Evolutionary conservation across 1,140 invertebrate species (phyloP).

Genomic region (Ceratina australensis): DNA sequence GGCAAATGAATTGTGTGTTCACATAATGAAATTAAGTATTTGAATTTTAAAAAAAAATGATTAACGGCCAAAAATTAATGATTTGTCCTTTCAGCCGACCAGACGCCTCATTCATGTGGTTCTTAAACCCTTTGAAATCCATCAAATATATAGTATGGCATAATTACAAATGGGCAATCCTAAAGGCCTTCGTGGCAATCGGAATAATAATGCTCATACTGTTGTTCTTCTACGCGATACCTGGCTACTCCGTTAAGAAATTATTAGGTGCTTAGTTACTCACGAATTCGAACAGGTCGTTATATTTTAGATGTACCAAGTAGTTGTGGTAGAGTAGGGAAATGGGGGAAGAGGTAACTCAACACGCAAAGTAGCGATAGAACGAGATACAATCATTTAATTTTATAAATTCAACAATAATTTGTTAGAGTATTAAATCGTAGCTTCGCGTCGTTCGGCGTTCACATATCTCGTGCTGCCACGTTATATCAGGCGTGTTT

Average conservation of each 20-base stretch:
- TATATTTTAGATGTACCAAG: constrained; percentile 1
- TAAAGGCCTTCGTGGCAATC: constrained; percentile 86
- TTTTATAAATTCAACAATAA: not conserved
- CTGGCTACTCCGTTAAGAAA: constrained; percentile 93
- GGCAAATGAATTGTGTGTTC: constrained; percentile 41
- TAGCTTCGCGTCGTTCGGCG: constrained; percentile 39
- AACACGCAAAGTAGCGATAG: not conserved
- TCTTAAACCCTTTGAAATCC: constrained; percentile 93
- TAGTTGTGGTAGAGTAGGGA: no score
- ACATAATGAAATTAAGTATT: no score
- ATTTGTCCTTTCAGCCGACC: constrained; percentile 85
- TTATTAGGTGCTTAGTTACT: constrained; percentile 89
- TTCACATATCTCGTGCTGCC: constrained; percentile 11
- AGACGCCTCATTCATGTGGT: constrained; percentile 96
- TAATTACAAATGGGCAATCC: constrained; percentile 94
- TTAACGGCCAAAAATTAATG: no score
- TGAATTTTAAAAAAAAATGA: no score
- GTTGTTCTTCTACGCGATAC: constrained; percentile 91
- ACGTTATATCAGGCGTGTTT: constrained; percentile 1
- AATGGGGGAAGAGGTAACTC: not conserved
- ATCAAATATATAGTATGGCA: constrained; percentile 95
- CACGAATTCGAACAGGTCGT: not conserved
- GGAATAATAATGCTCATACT: constrained; percentile 85
- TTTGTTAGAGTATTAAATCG: not conserved
- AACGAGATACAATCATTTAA: not conserved